Evolutionary conservation across 2,797 vertebrate species (phyloP).

Genomic region (Prionace glauca): DNA sequence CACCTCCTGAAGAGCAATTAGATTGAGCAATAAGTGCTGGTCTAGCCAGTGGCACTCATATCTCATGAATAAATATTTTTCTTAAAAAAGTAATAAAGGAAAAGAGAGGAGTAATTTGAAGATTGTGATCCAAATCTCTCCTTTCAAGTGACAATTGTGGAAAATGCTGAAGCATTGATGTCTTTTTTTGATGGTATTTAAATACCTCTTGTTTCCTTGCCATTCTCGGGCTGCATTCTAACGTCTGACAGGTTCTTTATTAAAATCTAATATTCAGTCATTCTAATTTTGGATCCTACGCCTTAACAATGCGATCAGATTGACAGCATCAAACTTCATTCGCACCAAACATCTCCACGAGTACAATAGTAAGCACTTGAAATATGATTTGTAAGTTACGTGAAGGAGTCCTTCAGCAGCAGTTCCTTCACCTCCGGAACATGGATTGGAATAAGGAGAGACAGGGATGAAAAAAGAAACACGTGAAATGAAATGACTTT

Average conservation of each 20-base stretch:
- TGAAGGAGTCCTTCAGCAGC: not conserved
- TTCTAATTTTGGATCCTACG: not conserved
- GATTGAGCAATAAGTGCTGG: not conserved
- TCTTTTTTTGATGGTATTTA: not conserved
- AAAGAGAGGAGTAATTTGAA: not conserved
- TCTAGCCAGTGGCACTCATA: not conserved
- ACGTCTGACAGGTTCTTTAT: not conserved
- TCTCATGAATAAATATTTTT: not conserved
- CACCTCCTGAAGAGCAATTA: not conserved
- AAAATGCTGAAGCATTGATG: not conserved
- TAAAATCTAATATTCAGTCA: not conserved
- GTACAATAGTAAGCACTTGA: not conserved
- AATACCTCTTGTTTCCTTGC: too few species aligned
- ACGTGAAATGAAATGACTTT: not conserved
- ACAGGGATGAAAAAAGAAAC: not conserved
- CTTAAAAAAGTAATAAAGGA: not conserved
- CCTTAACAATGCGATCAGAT: not conserved
- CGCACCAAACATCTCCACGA: not conserved
- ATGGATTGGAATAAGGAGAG: not conserved
- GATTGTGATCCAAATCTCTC: not conserved
- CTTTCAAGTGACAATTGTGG: not conserved
- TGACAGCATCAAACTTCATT: not conserved
- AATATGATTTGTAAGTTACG: not conserved
- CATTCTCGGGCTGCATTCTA: not conserved
- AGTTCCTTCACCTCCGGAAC: not conserved